A percentile compares a stretch with the other conserved stretches of the same genome.
These are phyloP conservation scores for Parnassius orleans DNA, from an alignment of 2,888 invertebrate genomes.

Conservation along the genomic window DNA sequence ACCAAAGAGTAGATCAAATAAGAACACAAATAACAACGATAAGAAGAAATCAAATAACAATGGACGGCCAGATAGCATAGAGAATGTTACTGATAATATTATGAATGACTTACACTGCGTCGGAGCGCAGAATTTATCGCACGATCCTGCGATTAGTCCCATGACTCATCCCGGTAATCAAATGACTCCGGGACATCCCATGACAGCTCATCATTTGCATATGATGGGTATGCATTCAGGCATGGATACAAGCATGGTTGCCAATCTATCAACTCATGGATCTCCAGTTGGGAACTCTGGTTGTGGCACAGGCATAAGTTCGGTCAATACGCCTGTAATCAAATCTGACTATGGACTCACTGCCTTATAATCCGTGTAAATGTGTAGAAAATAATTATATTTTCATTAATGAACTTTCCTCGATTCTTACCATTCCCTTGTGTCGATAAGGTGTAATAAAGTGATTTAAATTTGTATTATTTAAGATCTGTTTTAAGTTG, in stretches of 20 bases:
- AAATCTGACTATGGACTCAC: slow-evolving; percentile 95
- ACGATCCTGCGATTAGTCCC: slow-evolving; percentile 76
- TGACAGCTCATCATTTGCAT: slow-evolving; percentile 76
- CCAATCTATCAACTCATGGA: slow-evolving; percentile 75
- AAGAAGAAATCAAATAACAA: slow-evolving; percentile 78
- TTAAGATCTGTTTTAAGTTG: slow-evolving; percentile 62
- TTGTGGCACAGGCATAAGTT: slow-evolving; percentile 67
- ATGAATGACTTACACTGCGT: slow-evolving; percentile 82
- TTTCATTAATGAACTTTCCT: slow-evolving; percentile 67
- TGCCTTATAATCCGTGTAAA: slow-evolving; percentile 81
- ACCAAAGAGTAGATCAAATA: slow-evolving; percentile 85
- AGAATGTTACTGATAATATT: slow-evolving; percentile 83
- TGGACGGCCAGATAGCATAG: slow-evolving; percentile 83
- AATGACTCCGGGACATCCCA: slow-evolving; percentile 77
- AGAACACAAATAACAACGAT: slow-evolving; percentile 78
- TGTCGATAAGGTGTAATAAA: slow-evolving; percentile 74
- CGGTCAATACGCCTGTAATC: slow-evolving; percentile 81
- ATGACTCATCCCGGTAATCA: slow-evolving; percentile 71
- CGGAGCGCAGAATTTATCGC: slow-evolving; percentile 71
- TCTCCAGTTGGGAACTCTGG: slow-evolving; percentile 77
- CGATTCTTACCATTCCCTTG: slow-evolving; percentile 76
- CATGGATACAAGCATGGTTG: slow-evolving; percentile 75
- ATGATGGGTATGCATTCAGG: slow-evolving; percentile 74
- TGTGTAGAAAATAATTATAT: slow-evolving; percentile 65
- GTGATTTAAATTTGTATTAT: slow-evolving; percentile 61